A percentile compares a stretch with the other conserved stretches of the same genome.
phyloP scores from a whole-genome alignment of 35 echinoderm and acorn worm genomes.

The Eucidaris tribuloides region DNA sequence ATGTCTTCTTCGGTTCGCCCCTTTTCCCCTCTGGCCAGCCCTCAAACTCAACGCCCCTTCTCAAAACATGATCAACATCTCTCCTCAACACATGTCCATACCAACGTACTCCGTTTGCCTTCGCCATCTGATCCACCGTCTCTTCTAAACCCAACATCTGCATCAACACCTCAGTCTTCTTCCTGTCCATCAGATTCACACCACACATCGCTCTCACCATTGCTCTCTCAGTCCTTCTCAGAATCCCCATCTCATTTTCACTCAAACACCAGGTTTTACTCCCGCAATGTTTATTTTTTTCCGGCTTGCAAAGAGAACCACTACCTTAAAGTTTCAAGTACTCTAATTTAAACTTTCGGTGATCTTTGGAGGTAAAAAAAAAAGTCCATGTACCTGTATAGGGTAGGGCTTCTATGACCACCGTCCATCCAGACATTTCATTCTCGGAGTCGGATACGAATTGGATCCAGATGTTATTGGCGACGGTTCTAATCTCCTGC shows the following conservation, averaged over 20 bases:
- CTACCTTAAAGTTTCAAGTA: not conserved
- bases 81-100: no score
- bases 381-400: slow-evolving; percentile 40
- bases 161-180: no score
- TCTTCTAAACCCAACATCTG: no score
- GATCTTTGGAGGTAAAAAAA: not conserved
- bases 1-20: no score
- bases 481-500: not conserved
- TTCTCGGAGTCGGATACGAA: slow-evolving; percentile 64
- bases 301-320: not conserved
- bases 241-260: not conserved
- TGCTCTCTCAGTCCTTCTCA: not conserved
- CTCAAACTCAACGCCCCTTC: no score
- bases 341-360: not conserved
- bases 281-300: not conserved
- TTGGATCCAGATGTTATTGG: slow-evolving; percentile 50
- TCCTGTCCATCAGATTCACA: no score
- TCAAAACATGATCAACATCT: no score
- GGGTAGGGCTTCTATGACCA: slow-evolving; percentile 40
- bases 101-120: no score
- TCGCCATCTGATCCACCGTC: no score
- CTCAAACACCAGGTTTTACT: not conserved
- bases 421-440: slow-evolving; percentile 43
- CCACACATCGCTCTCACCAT: not conserved
- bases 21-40: no score